These are phyloP conservation scores for Pseudochirops corinnae DNA, from an alignment of 2,797 vertebrate species.

Conservation along the genomic window DNA sequence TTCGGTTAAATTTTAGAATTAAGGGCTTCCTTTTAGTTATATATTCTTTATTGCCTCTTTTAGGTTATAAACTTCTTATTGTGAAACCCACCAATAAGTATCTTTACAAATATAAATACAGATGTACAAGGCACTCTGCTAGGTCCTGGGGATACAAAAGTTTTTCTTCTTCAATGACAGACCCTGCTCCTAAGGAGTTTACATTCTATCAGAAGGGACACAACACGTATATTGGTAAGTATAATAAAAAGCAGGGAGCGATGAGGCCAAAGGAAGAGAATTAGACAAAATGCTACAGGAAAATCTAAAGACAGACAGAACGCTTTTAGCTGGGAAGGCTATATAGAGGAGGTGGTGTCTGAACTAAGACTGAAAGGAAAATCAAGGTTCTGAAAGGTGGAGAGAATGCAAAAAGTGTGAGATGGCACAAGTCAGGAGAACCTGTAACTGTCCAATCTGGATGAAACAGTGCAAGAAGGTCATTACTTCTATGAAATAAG, in stretches of 20 bases:
- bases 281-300: background rate
- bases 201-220: background rate
- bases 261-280: background rate
- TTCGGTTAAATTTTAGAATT: conserved; percentile 13
- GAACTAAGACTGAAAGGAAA: background rate
- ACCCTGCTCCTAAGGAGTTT: background rate
- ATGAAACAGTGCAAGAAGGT: background rate
- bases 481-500: background rate
- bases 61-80: background rate
- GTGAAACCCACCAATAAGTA: background rate
- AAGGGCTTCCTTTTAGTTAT: background rate
- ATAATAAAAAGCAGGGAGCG: background rate
- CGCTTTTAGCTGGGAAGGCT: background rate
- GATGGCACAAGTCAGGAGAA: background rate
- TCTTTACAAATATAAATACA: background rate
- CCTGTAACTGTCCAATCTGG: background rate
- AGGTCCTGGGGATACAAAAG: background rate
- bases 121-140: background rate
- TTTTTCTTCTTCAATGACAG: background rate
- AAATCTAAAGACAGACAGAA: background rate
- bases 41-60: conserved; percentile 5
- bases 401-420: background rate
- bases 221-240: background rate
- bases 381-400: background rate
- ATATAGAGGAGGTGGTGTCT: background rate